These are phyloP conservation scores for Danaus chrysippus DNA, from an alignment of 2,888 invertebrate species.

Conservation along the genomic window DNA sequence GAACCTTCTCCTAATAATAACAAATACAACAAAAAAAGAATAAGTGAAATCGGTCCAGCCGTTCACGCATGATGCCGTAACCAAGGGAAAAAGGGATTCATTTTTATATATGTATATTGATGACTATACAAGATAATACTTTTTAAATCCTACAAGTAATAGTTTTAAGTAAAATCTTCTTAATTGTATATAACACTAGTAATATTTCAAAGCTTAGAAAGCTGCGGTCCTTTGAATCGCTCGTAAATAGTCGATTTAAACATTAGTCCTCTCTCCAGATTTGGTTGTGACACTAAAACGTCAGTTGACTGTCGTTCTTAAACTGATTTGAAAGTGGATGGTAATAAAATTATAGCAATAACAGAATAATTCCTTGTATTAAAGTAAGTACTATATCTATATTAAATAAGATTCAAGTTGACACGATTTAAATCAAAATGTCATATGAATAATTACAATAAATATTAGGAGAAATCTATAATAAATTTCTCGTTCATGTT, in stretches of 20 bases:
- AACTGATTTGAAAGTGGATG: conserved; percentile 30
- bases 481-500: too few species aligned
- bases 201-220: conserved; percentile 68
- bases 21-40: too few species aligned
- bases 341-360: not conserved
- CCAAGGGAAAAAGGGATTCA: too few species aligned
- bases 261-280: conserved; percentile 50
- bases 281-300: conserved; percentile 27
- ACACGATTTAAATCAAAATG: too few species aligned
- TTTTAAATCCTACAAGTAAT: not conserved
- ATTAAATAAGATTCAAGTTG: not conserved
- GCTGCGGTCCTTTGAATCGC: conserved; percentile 40
- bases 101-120: too few species aligned
- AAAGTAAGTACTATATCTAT: not conserved
- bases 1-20: too few species aligned
- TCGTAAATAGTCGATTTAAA: conserved; percentile 54
- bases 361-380: not conserved
- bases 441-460: too few species aligned
- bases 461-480: too few species aligned
- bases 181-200: conserved; percentile 27
- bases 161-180: conserved; percentile 20
- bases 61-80: too few species aligned
- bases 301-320: conserved; percentile 21
- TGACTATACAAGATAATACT: too few species aligned
- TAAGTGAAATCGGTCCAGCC: too few species aligned